Base-by-base conservation (phyloP, 2,113 vertebrate species). In the Lipophrys pholis region DNA sequence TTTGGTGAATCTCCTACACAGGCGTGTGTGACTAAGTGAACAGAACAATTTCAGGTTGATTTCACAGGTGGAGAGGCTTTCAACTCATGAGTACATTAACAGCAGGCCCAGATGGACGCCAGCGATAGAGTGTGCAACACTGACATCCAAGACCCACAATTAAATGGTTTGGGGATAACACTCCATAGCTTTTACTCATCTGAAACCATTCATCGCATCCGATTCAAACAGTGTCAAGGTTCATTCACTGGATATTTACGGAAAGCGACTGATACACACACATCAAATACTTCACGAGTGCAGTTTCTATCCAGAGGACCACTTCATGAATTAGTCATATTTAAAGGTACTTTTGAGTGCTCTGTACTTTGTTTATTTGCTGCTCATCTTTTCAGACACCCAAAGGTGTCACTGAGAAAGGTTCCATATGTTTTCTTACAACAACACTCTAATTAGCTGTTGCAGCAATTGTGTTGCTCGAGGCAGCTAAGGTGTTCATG, bases 21-120 rank as follows among this genome's bases (percentile, higher is more conserved):
- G 15, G 8, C 46, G 35, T n/a, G 21, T 17, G 49, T 53, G n/a
- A n/a, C 39, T 45, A 35, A 39, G 8, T 53, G 49, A 63, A 35
- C 7, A 0, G 6, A 9, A 11, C n/a, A 10, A 11, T 30, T 30
- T 30, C 21, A 30, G 21, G 21, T 4, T 30, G 35, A 80, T 76
- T 81, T 85, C 66, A 80, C 82, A 74, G 81, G 75, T 75, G 79
- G 66, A 70, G 41, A 69, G 39, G 69, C 53, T 49, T 69, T 80
- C 8, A 53, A 45, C 54, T 41, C 30, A 40, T 50, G 43, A 75
- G 79, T 79, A 56, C 62, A 69, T 82, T 56, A 57, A 57, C 50
- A 73, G 49, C 55, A 74, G 55, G 51, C 45, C 56, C 9, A 63
- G 74, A 82, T 79, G 71, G 68, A 61, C 1, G 2, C 51, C 73